Base-by-base conservation (phyloP, 2,888 invertebrate species). In the Colostygia pectinataria region DNA sequence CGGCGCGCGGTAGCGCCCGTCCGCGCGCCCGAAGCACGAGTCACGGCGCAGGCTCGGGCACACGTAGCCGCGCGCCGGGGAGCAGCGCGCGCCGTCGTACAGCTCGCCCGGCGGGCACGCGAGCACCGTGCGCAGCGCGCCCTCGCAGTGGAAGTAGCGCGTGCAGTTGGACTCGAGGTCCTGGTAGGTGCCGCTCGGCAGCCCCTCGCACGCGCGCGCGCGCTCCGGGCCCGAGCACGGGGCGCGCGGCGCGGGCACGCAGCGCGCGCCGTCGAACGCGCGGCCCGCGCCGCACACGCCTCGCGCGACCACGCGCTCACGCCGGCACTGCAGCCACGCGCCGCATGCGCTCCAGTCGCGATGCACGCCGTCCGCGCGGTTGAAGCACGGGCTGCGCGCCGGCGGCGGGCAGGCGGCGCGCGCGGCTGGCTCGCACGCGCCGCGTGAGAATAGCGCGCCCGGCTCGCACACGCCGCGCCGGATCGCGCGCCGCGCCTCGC, bases 401-500 rank as follows among this genome's bases (percentile, higher is more conserved):
- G 85, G 83, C 31, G 82, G 76, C 9, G 90, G 90, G 62, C 92
- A 92, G 6, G 68, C 59, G n/a, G 83, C 82, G 10, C 71, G 72
- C 15, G 66, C 65, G 0, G 86, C 84, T n/a, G 81, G 70, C 49
- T 90, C 91, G 66, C 92, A 92, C 13, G 87, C 87, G 29, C 86
- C 83, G 10, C 84, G 86, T 41, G 91, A 83, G 65, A 92, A 93
- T 23, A 91, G 66, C 34, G 85, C 77, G 2, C 87, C 91, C 7
- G 84, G 76, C 31, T 91, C 90, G 64, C 93, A 93, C 9, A 91
- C 91, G 5, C 92, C 83, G 44, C 92, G 87, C 4, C 91, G 83
- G 32, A 90, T 85, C 20, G 91, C 91, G 18, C 91, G 88, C 9
- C 80, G 80, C 24, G 87, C 80, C 54, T 90, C 85, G 68, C 93